These are phyloP conservation scores for Dinothrombium tinctorium DNA, from an alignment of 1,140 invertebrate species.

Conservation along the genomic window DNA sequence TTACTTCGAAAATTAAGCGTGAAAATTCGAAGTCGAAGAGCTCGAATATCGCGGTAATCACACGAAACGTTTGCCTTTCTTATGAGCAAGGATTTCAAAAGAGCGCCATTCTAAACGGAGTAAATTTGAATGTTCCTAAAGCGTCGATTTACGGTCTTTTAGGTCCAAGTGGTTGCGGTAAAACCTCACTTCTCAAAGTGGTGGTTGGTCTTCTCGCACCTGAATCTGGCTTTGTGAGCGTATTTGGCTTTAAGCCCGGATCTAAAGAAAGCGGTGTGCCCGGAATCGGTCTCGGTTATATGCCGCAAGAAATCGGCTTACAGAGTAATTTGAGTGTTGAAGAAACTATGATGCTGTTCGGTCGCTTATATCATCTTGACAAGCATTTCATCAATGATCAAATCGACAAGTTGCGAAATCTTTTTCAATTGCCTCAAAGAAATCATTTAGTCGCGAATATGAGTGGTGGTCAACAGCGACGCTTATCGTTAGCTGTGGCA, in stretches of 20 bases:
- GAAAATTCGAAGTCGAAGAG: too few relatives aligned
- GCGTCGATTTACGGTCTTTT: constrained; percentile 15
- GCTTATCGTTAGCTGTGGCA: constrained; percentile 72
- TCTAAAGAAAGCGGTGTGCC: constrained; percentile 30
- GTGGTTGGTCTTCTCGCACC: constrained; percentile 7
- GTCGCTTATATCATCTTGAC: constrained; percentile 43
- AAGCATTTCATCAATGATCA: background rate
- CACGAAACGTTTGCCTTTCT: background rate
- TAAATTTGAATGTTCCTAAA: constrained; percentile 10
- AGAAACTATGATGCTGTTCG: constrained; percentile 84
- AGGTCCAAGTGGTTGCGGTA: constrained; percentile 18
- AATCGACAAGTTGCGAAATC: constrained; percentile 7
- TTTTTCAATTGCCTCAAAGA: constrained; percentile 5
- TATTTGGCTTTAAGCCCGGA: constrained; percentile 7
- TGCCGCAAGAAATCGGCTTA: constrained; percentile 67
- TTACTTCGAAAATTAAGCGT: too few relatives aligned
- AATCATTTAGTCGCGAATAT: constrained; percentile 1
- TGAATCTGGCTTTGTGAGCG: constrained; percentile 2
- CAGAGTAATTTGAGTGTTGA: constrained; percentile 78
- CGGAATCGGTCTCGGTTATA: constrained; percentile 52
- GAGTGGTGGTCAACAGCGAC: constrained; percentile 71
- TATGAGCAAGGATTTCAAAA: background rate
- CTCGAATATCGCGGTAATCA: too few relatives aligned
- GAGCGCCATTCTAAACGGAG: constrained; percentile 6
- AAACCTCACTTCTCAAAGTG: constrained; percentile 10